Conservation (phyloP, 2,888 invertebrate species). For the Caenorhabditis sp. region DNA sequence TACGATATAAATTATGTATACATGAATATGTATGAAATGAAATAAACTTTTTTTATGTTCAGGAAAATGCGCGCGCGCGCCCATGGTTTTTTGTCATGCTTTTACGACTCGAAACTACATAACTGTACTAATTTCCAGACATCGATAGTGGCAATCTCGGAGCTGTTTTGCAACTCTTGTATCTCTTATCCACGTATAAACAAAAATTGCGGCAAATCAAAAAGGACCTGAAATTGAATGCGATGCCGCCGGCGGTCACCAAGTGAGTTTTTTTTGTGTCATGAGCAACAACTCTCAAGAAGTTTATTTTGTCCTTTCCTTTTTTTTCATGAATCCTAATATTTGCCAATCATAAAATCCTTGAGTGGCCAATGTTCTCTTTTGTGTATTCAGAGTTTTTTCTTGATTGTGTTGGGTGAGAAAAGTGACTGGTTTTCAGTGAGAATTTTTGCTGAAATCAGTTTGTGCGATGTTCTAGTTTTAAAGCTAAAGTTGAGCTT, state of each 20-base stretch:
- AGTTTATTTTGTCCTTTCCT: not conserved
- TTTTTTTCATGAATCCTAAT: not conserved
- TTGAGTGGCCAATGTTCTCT: not conserved
- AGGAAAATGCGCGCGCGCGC: not conserved
- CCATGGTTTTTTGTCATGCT: not conserved
- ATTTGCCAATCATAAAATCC: not conserved
- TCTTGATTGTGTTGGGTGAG: not conserved
- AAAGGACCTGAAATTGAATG: constrained; percentile 30
- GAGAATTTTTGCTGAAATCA: not conserved
- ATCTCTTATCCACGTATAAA: constrained; percentile 90
- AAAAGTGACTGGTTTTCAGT: not conserved
- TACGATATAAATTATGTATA: constrained; percentile 1
- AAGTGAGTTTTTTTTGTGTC: constrained; percentile 22
- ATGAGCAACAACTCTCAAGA: too few relatives aligned
- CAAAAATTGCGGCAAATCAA: constrained; percentile 60
- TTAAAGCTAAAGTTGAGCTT: too few relatives aligned
- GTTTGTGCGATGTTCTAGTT: too few relatives aligned
- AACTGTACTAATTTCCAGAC: constrained; percentile 75
- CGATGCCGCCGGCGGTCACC: constrained; percentile 38
- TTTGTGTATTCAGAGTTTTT: not conserved
- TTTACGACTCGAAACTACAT: not conserved
- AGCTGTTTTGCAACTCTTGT: constrained; percentile 91
- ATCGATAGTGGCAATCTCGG: constrained; percentile 92
- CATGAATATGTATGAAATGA: not conserved
- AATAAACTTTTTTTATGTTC: constrained; percentile 1